phyloP scores from a whole-genome alignment of 2,888 invertebrate genomes.

The Hyles lineata region DNA sequence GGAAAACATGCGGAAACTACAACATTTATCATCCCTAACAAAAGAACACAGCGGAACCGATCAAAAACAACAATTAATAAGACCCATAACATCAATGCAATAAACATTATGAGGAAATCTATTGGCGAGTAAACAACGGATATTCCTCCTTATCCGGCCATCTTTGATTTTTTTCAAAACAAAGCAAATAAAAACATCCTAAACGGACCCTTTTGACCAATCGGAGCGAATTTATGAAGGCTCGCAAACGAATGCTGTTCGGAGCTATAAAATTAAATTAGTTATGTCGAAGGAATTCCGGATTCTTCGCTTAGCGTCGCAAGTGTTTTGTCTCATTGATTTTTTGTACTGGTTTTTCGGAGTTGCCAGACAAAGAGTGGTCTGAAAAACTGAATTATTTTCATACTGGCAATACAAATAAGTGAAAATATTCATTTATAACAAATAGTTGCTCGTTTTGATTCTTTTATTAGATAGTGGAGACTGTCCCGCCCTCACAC shows the following conservation, averaged over 20 bases:
- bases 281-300: neutral
- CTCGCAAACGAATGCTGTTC: slow-evolving; percentile 1
- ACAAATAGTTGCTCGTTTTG: no score
- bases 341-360: neutral
- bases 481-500: no score
- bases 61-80: slow-evolving; percentile 5
- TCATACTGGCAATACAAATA: no score
- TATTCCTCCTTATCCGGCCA: neutral
- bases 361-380: no score
- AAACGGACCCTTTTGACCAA: slow-evolving; percentile 11
- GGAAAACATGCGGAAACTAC: neutral
- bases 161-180: slow-evolving; percentile 2
- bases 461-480: no score
- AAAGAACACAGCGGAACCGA: slow-evolving; percentile 1
- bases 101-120: neutral
- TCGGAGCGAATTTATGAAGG: slow-evolving; percentile 17
- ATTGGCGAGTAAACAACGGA: neutral
- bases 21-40: slow-evolving; percentile 3
- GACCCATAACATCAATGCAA: neutral
- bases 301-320: neutral
- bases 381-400: no score
- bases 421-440: no score
- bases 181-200: slow-evolving; percentile 15
- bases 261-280: slow-evolving; percentile 15
- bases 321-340: neutral